Evolutionary conservation across 2,797 vertebrate genomes (phyloP).

Genomic region (Hydrolagus colliei): DNA sequence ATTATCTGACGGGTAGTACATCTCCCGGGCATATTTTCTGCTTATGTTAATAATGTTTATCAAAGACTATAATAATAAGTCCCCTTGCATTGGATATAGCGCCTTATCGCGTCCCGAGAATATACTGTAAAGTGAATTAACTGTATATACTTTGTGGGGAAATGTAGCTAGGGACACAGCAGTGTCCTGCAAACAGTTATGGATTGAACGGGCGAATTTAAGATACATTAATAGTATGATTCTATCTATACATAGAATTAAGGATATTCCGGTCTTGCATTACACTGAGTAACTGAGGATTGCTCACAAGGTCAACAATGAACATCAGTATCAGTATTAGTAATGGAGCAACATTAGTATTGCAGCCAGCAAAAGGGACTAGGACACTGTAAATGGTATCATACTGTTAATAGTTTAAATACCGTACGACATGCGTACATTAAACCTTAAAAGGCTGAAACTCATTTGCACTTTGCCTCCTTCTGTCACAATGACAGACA

Average conservation of each 20-base stretch:
- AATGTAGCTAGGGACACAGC: too few relatives aligned
- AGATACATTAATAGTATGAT: not conserved
- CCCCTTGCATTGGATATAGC: too few relatives aligned
- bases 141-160: too few relatives aligned
- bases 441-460: not conserved
- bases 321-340: conserved; percentile 2
- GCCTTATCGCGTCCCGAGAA: too few relatives aligned
- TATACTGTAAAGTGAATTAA: too few relatives aligned
- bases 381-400: conserved; percentile 1
- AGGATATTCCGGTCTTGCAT: conserved; percentile 3
- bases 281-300: not conserved
- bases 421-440: not conserved
- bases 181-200: too few relatives aligned
- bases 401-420: conserved; percentile 26
- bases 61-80: not conserved
- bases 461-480: conserved; percentile 8
- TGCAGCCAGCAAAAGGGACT: not conserved
- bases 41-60: not conserved
- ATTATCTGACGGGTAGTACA: not conserved
- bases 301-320: conserved; percentile 10
- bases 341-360: not conserved
- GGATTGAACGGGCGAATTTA: not conserved
- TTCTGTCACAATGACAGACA: conserved; percentile 7
- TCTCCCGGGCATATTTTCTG: not conserved
- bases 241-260: conserved; percentile 26